Percentiles rank a stretch among this genome's conserved stretches.
These are phyloP conservation scores for Ageneiosus marmoratus DNA, from an alignment of 2,113 vertebrate species.

Conservation along the genomic window DNA sequence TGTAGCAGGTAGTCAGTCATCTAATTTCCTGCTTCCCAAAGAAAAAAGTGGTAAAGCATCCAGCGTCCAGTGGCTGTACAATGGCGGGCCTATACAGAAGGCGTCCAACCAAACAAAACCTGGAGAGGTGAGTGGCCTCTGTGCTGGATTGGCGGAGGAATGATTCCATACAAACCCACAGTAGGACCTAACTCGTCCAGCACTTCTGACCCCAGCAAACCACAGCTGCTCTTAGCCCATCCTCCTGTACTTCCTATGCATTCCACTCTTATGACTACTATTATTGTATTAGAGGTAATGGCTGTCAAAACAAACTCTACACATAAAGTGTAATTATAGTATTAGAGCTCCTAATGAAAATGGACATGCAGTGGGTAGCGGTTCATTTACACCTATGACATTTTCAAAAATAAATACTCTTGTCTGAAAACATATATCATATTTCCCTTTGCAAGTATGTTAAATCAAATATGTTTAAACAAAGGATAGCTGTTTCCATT, in stretches of 20 bases:
- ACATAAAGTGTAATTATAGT: slow-evolving; percentile 73
- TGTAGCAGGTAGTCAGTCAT: slow-evolving; percentile 84
- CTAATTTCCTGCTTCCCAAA: slow-evolving; percentile 85
- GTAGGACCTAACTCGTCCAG: slow-evolving; percentile 72
- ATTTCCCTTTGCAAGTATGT: slow-evolving; percentile 23
- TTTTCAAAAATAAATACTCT: slow-evolving; percentile 56
- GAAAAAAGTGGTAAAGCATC: slow-evolving; percentile 74
- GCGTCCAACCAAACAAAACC: slow-evolving; percentile 73
- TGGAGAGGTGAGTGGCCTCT: slow-evolving; percentile 76
- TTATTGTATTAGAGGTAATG: slow-evolving; percentile 79
- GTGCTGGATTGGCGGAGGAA: slow-evolving; percentile 66
- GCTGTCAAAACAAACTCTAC: slow-evolving; percentile 77
- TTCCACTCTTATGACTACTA: slow-evolving; percentile 71
- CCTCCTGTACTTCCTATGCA: slow-evolving; percentile 52
- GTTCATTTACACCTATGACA: slow-evolving; percentile 54
- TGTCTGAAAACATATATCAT: slow-evolving; percentile 42
- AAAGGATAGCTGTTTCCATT: slow-evolving; percentile 39
- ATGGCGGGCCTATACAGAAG: slow-evolving; percentile 73
- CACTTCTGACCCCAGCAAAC: slow-evolving; percentile 66
- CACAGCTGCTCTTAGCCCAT: slow-evolving; percentile 56
- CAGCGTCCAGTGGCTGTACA: slow-evolving; percentile 70
- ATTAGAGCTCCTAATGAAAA: slow-evolving; percentile 69
- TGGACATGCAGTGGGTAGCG: slow-evolving; percentile 29
- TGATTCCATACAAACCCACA: slow-evolving; percentile 53
- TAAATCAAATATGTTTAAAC: slow-evolving; percentile 29